Conservation (phyloP, 2,797 vertebrate species). For the Setipinna tenuifilis region DNA sequence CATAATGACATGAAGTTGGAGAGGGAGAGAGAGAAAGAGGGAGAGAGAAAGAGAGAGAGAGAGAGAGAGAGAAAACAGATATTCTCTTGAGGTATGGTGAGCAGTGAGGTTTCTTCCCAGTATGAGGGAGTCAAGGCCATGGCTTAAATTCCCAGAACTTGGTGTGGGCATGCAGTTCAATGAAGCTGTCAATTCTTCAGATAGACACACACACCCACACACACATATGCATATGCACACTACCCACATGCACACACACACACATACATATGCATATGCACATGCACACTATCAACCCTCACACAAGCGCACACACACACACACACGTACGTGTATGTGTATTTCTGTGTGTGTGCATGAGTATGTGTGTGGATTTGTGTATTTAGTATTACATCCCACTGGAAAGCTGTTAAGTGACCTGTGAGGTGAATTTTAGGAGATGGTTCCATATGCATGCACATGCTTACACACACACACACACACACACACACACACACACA, state of each 20-base stretch:
- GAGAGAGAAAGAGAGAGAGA: background rate
- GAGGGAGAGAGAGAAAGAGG: background rate
- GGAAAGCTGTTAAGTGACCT: no score
- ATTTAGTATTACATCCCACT: no score
- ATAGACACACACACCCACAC: background rate
- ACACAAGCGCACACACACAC: background rate
- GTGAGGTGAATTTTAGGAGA: no score
- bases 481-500: constrained; percentile 42
- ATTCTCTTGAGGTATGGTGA: no score
- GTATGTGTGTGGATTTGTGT: no score
- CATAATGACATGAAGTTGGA: background rate
- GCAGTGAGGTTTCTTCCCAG: no score
- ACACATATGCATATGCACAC: constrained; percentile 16
- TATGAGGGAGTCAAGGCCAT: background rate
- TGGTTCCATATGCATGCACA: background rate
- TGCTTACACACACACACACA: background rate
- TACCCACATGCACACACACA: constrained; percentile 5
- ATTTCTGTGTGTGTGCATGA: no score
- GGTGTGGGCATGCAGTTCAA: constrained; percentile 19
- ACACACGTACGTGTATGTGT: background rate
- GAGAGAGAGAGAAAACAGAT: background rate
- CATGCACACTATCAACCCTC: background rate
- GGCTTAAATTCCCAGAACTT: constrained; percentile 4
- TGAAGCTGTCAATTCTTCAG: background rate
- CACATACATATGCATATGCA: background rate